Base-by-base conservation (phyloP, 1,140 invertebrate genomes). In the Bradysia coprophila region DNA sequence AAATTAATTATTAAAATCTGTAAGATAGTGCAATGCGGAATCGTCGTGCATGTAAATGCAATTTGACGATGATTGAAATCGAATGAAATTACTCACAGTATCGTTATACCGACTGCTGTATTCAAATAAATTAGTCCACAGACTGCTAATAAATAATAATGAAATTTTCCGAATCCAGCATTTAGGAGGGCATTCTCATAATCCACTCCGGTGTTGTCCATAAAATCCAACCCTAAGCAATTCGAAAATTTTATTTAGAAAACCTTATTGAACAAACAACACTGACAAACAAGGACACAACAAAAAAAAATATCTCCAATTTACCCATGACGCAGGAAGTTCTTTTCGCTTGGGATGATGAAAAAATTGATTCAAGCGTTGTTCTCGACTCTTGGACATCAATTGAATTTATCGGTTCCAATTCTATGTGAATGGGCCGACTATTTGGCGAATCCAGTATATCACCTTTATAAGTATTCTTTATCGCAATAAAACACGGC, bases 41-140 rank as follows among this genome's bases (percentile, higher is more conserved):
- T n/a, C n/a, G n/a, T n/a, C n/a, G n/a, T n/a, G n/a, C n/a, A n/a
- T n/a, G n/a, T n/a, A n/a, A n/a, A n/a, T n/a, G n/a, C n/a, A n/a
- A n/a, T n/a, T n/a, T n/a, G n/a, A n/a, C n/a, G n/a, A n/a, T n/a
- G n/a, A n/a, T n/a, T n/a, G n/a, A n/a, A n/a, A n/a, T n/a, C n/a
- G n/a, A n/a, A n/a, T n/a, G n/a, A n/a, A n/a, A n/a, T n/a, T n/a
- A n/a, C n/a, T n/a, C n/a, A n/a, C n/a, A n/a, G n/a, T n/a, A 89
- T 82, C n/a, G 85, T 84, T 42, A 91, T 76, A 40, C 86, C 85
- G 39, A 91, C 78, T 15, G 78, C 77, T 0, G 77, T 80, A 57
- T 81, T 76, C 49, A 39, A 67, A 50, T 81, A 81, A 42, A 81
- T 80, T 32, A 81, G 54, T 0, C 78, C 78, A 43, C 76, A 76